Evolutionary conservation across 2,888 invertebrate species (phyloP), one percentile per base, ranked within the genome.

Genomic region (Brachypalpus laphriformis): DNA sequence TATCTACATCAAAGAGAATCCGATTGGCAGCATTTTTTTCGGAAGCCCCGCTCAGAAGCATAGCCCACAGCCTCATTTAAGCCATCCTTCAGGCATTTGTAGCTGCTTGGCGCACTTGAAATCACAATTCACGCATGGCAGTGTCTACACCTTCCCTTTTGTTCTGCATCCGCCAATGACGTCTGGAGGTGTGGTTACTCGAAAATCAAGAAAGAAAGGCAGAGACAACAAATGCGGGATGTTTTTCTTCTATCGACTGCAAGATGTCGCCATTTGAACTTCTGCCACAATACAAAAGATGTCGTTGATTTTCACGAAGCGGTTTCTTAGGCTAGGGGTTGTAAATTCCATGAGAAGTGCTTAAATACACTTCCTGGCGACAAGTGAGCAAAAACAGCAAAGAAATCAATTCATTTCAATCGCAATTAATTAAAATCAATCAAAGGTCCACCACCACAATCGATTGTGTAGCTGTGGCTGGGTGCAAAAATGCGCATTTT

Each of bases 391-490:
- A 25, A n/a, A 56, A 63, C 22, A 54, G 31, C 25, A 47, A n/a
- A 25, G 28, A 37, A 70, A 78, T 61, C 74, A 74, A 66, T 68
- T 57, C 25, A 45, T 28, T 59, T 80, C 40, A 78, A 71, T 80
- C 49, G 56, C 65, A 59, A 54, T 80, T 71, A 76, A 85, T 85
- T 85, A 71, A 80, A 80, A 65, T 75, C 71, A 85, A 80, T 85
- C 75, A 65, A 70, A 49, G 61, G 16, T 28, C 8, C 8, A 5
- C 40, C 40, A 5, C 16, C 34, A 40, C 37, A 47, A 61, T 61
- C 61, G 40, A 28, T 31, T 65, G 63, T 20, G 51, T 25, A 16
- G 34, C 42, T 22, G 25, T 7, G 54, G 11, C 16, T 8, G 11
- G 5, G 31, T 5, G 47, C 11, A 47, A 11, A 25, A 34, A 22